phyloP scores from a whole-genome alignment of 2,797 vertebrate species.

The Enteromius thamalakanensis region DNA sequence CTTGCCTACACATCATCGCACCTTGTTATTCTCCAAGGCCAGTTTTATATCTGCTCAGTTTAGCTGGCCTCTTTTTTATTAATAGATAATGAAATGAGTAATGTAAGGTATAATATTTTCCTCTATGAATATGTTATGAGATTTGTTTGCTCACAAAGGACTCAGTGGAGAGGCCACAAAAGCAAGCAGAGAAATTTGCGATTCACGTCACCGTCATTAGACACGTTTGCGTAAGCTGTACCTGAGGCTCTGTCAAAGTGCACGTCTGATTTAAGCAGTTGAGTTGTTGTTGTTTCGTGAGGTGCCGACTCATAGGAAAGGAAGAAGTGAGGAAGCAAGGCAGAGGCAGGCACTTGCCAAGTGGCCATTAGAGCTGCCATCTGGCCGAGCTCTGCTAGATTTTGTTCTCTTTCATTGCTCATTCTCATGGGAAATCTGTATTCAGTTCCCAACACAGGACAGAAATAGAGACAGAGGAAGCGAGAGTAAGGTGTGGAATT shows the following conservation, averaged over 20 bases:
- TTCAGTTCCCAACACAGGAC: constrained; percentile 53
- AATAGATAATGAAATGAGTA: constrained; percentile 9
- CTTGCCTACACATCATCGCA: constrained; percentile 1
- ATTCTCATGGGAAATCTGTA: constrained; percentile 58
- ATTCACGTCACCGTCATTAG: constrained; percentile 13
- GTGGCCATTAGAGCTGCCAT: constrained; percentile 61
- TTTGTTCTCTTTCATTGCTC: constrained; percentile 56
- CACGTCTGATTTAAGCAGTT: constrained; percentile 24
- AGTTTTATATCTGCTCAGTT: constrained; percentile 16
- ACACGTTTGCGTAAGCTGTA: constrained; percentile 21
- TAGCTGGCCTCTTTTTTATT: constrained; percentile 1
- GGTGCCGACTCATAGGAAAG: constrained; percentile 50
- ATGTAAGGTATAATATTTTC: constrained; percentile 30
- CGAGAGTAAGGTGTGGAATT: constrained; percentile 42
- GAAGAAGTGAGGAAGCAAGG: constrained; percentile 45
- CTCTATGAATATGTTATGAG: constrained; percentile 16
- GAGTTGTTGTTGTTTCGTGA: constrained; percentile 46
- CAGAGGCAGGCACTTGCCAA: constrained; percentile 54
- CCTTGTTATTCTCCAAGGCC: constrained; percentile 34
- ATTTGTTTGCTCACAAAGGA: constrained; percentile 24
- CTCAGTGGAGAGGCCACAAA: constrained; percentile 8
- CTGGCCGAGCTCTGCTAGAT: constrained; percentile 59
- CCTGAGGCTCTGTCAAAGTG: constrained; percentile 23
- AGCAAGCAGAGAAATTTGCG: constrained; percentile 17
- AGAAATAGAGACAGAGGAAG: constrained; percentile 44